Base-by-base conservation (phyloP, 2,797 vertebrate species). In the Melanotaenia pygmaea region DNA sequence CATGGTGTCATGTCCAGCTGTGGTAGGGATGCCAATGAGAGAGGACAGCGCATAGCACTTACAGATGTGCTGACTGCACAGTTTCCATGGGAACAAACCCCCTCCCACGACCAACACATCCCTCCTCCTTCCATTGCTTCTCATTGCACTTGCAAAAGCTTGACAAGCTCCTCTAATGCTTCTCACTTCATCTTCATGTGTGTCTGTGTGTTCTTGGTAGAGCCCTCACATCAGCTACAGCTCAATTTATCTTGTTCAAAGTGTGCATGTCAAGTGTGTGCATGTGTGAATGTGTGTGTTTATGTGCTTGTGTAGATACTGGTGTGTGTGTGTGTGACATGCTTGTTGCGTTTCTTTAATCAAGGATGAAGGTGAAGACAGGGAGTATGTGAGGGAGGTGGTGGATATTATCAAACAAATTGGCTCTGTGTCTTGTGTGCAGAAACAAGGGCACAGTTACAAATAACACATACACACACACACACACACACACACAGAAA, bases 11-110 rank as follows among this genome's bases (percentile, higher is more conserved):
- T 63, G 82, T 87, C 89, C 89, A 86, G 89, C 84, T 83, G 83
- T 77, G 73, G 83, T 26, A 72, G 73, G 30, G 92, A 92, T 74
- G 87, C 88, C 86, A 71, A 92, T 80, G 74, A 82, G 88, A 88
- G 77, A 89, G 82, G 92, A 93, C 90, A 87, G 82, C 74, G 64
- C 80, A 86, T 60, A 91, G 91, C 86, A 80, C 81, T 81, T 91
- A 90, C 93, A 93, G 93, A 93, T 95, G 93, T 94, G 94, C 93
- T 95, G 94, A 94, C 92, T 93, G 91, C 92, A 93, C 92, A 88
- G 94, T 94, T 94, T 95, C 94, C 93, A 94, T 94, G 93, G 94
- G 87, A 94, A 94, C 93, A 67, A 77, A 80, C 79, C 79, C 86
- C 81, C 77, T 74, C 22, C 16, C 70, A 26, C 64, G 77, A 76